Evolutionary conservation across 1,140 invertebrate species (phyloP).

Genomic region (Aphelenchoides avenae): DNA sequence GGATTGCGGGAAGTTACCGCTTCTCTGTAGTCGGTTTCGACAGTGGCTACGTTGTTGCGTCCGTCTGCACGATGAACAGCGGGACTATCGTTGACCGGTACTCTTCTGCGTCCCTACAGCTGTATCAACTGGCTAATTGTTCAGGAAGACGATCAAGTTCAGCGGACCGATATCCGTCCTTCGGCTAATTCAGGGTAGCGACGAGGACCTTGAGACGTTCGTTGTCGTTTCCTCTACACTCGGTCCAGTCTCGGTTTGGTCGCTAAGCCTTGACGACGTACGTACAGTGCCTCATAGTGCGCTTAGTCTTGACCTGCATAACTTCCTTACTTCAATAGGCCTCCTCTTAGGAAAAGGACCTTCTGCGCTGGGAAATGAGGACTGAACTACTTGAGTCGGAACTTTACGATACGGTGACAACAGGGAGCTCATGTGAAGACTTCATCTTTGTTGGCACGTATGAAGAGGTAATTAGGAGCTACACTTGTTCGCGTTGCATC

Average conservation of each 20-base stretch:
- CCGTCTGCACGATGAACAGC: slow-evolving; percentile 16
- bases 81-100: slow-evolving; percentile 32
- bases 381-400: slow-evolving; percentile 36
- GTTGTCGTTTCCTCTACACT: slow-evolving; percentile 45
- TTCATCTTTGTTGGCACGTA: slow-evolving; percentile 49
- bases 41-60: slow-evolving; percentile 39
- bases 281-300: slow-evolving; percentile 5
- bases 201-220: slow-evolving; percentile 28
- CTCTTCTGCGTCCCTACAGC: no score
- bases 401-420: slow-evolving; percentile 32
- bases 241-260: slow-evolving; percentile 37
- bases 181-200: slow-evolving; percentile 29
- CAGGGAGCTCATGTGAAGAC: slow-evolving; percentile 18
- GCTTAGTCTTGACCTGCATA: background rate
- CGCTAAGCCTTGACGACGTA: slow-evolving; percentile 17
- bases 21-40: slow-evolving; percentile 46
- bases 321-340: slow-evolving; percentile 13
- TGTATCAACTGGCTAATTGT: slow-evolving; percentile 19
- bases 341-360: slow-evolving; percentile 8
- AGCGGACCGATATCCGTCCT: slow-evolving; percentile 43
- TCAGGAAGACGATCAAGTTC: slow-evolving; percentile 41
- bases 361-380: slow-evolving; percentile 29
- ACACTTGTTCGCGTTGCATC: background rate
- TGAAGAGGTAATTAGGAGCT: slow-evolving; percentile 26
- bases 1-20: slow-evolving; percentile 16